Evolutionary conservation across 2,113 vertebrate species (phyloP).

Genomic region (Megalops atlanticus): DNA sequence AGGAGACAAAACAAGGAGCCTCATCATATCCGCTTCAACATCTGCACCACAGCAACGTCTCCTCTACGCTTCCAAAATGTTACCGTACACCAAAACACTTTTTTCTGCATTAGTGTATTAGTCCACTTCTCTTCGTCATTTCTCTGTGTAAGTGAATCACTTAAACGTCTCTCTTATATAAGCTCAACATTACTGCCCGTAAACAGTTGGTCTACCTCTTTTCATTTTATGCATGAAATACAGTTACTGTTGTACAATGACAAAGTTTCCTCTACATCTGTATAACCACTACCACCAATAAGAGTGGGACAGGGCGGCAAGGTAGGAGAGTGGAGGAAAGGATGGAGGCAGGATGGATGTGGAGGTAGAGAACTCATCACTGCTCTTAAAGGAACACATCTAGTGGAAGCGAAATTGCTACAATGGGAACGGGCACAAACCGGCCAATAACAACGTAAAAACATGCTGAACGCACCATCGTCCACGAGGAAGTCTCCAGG

Average conservation of each 20-base stretch:
- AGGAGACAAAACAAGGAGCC: slow-evolving; percentile 9
- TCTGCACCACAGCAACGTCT: background rate
- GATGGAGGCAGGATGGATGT: too few relatives aligned
- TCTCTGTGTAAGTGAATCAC: background rate
- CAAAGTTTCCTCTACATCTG: too few relatives aligned
- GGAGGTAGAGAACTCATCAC: too few relatives aligned
- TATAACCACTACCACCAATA: background rate
- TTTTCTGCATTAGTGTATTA: too few relatives aligned
- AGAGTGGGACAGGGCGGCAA: background rate
- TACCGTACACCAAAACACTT: background rate
- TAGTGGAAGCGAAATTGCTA: too few relatives aligned
- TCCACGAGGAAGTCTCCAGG: slow-evolving; percentile 95
- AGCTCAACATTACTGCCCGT: too few relatives aligned
- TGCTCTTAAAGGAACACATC: too few relatives aligned
- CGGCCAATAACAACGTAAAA: slow-evolving; percentile 21
- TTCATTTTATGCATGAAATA: too few relatives aligned
- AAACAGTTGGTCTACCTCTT: too few relatives aligned
- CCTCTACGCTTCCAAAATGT: background rate
- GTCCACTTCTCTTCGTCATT: too few relatives aligned
- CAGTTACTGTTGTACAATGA: too few relatives aligned
- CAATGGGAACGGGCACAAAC: slow-evolving; percentile 39
- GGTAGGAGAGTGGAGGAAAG: slow-evolving; percentile 30
- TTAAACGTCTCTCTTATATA: too few relatives aligned
- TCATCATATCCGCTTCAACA: background rate
- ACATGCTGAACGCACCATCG: slow-evolving; percentile 79